Percentiles rank a stretch among this genome's conserved stretches.
Evolutionary conservation across 1,140 invertebrate genomes (phyloP).

Genomic region (Drosophila azteca): DNA sequence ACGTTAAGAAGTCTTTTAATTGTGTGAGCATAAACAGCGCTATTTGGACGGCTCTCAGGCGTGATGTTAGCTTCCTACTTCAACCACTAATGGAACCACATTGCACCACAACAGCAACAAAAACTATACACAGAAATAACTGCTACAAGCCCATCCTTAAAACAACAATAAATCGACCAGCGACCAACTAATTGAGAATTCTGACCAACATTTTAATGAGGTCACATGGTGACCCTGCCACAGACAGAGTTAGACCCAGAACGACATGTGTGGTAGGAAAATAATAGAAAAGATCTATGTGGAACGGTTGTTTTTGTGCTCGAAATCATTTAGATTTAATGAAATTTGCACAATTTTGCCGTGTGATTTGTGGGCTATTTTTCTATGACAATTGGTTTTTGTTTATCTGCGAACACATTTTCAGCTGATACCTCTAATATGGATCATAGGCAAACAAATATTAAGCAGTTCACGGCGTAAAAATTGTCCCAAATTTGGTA

Average conservation of each 20-base stretch:
- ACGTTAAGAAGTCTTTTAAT: conserved; percentile 54
- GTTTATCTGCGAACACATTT: conserved; percentile 1
- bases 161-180: conserved; percentile 15
- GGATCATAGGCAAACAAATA: conserved; percentile 24
- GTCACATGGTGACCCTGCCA: conserved; percentile 20
- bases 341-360: conserved; percentile 35
- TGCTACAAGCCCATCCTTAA: conserved; percentile 12
- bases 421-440: too few species aligned
- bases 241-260: conserved; percentile 6
- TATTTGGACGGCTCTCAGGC: conserved; percentile 48
- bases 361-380: conserved; percentile 34
- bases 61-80: conserved; percentile 20
- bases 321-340: conserved; percentile 52
- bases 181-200: conserved; percentile 52
- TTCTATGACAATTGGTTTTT: too few species aligned
- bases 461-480: too few species aligned
- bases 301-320: conserved; percentile 25
- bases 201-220: conserved; percentile 52
- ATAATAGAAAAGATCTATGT: too few species aligned
- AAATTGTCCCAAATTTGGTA: conserved; percentile 10
- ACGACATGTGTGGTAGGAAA: too few species aligned
- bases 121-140: not conserved
- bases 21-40: conserved; percentile 53
- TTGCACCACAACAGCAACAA: conserved; percentile 8
- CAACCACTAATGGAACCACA: conserved; percentile 55